These are phyloP conservation scores for Meloidogyne exigua DNA, from an alignment of 1,140 invertebrate species.

Conservation along the genomic window DNA sequence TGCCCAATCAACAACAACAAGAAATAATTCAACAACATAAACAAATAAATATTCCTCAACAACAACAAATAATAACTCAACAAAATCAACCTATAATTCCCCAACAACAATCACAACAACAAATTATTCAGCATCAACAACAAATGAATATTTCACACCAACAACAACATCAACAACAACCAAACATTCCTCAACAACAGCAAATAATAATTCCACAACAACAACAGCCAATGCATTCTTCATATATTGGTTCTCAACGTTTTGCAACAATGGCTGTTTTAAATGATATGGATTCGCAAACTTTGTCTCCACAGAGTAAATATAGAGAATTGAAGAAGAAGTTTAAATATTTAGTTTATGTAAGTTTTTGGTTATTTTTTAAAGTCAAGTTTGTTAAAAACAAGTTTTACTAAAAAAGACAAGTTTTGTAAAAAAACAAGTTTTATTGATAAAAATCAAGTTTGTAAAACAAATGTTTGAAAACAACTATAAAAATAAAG, in stretches of 20 bases:
- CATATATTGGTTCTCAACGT: constrained; percentile 36
- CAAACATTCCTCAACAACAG: not conserved
- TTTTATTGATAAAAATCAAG: too few species aligned
- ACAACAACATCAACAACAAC: not conserved
- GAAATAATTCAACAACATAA: not conserved
- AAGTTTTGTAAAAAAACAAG: too few species aligned
- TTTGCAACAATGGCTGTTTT: constrained; percentile 22
- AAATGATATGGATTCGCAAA: constrained; percentile 22
- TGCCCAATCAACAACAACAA: constrained; percentile 6
- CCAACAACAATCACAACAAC: not conserved
- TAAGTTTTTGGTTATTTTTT: constrained; percentile 36
- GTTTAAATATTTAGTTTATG: constrained; percentile 58
- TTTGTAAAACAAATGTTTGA: too few species aligned
- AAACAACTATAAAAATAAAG: too few species aligned
- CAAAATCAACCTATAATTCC: constrained; percentile 9
- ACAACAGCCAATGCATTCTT: not conserved
- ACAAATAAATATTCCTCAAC: not conserved
- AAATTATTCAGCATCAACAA: not conserved
- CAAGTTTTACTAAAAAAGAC: too few species aligned
- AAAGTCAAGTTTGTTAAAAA: too few species aligned
- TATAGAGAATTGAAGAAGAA: constrained; percentile 51
- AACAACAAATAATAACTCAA: not conserved
- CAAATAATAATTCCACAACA: constrained; percentile 4
- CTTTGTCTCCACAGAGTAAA: constrained; percentile 42
- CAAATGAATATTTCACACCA: constrained; percentile 5